Evolutionary conservation across 2,888 invertebrate species (phyloP).

Genomic region (Clusia tigrina): DNA sequence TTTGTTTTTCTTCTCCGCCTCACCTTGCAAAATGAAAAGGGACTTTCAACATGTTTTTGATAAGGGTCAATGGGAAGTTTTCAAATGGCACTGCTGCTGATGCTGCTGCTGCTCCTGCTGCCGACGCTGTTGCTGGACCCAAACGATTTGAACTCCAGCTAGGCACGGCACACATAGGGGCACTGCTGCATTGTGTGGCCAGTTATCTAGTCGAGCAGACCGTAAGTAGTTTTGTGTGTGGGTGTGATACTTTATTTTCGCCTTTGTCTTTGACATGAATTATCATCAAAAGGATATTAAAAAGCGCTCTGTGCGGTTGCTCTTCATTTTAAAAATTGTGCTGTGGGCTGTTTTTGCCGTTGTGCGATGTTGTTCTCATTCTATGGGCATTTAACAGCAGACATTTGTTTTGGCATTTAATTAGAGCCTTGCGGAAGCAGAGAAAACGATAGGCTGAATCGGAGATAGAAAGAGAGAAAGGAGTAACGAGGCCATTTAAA

Average conservation of each 20-base stretch:
- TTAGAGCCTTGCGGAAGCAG: too few relatives aligned
- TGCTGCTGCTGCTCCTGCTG: not conserved
- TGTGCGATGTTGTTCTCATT: not conserved
- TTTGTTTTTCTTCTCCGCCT: not conserved
- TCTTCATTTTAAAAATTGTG: too few relatives aligned
- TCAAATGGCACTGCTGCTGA: slow-evolving; percentile 7
- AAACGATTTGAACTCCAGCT: too few relatives aligned
- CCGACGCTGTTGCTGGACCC: not conserved
- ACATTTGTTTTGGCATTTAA: not conserved
- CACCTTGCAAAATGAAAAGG: not conserved
- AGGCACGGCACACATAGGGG: not conserved
- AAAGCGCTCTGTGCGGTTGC: not conserved
- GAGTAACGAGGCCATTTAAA: too few relatives aligned
- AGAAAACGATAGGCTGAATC: too few relatives aligned
- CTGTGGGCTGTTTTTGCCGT: not conserved
- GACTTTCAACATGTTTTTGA: slow-evolving; percentile 49
- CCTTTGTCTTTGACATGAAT: slow-evolving; percentile 38
- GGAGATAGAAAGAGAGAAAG: too few relatives aligned
- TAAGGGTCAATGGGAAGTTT: slow-evolving; percentile 40
- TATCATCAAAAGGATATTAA: slow-evolving; percentile 41
- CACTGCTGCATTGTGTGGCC: slow-evolving; percentile 4
- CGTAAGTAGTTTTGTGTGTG: not conserved
- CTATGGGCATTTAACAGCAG: too few relatives aligned
- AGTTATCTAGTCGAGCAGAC: not conserved
- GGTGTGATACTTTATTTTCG: slow-evolving; percentile 10